phyloP scores from a whole-genome alignment of 1,140 invertebrate species.

The Atopsyche davidsoni region DNA sequence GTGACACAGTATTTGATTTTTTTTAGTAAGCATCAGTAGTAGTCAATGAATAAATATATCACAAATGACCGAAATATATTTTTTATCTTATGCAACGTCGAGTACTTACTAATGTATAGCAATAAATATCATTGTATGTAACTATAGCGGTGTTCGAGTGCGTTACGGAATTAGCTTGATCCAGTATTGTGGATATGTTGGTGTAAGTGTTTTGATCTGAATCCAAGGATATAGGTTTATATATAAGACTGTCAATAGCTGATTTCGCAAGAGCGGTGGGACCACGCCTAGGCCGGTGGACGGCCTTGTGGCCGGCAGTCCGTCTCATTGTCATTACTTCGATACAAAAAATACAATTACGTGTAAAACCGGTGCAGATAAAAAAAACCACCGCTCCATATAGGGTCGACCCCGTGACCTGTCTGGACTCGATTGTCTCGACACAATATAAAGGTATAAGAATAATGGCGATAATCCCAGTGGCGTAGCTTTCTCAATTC shows the following conservation, averaged over 20 bases:
- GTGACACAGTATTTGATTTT: no score
- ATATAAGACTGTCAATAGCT: neutral
- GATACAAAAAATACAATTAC: neutral
- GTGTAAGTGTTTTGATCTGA: neutral
- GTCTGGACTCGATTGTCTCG: no score
- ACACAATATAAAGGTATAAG: no score
- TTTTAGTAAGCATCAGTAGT: no score
- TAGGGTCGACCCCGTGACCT: constrained; percentile 1
- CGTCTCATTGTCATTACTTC: constrained; percentile 10
- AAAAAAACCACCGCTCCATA: neutral
- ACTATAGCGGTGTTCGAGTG: neutral
- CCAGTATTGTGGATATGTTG: neutral
- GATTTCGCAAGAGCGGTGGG: constrained; percentile 4
- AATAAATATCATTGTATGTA: neutral
- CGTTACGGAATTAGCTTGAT: neutral
- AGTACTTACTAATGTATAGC: neutral
- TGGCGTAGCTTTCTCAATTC: neutral
- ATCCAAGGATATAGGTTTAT: neutral
- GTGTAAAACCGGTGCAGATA: no score
- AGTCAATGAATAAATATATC: no score
- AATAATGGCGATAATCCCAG: neutral
- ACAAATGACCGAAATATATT: no score
- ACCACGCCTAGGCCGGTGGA: constrained; percentile 7
- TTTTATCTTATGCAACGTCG: neutral
- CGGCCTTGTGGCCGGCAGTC: constrained; percentile 10